Evolutionary conservation across 2,888 invertebrate genomes (phyloP), one percentile per base, ranked within the genome.

Genomic region (Catocala fraxini): DNA sequence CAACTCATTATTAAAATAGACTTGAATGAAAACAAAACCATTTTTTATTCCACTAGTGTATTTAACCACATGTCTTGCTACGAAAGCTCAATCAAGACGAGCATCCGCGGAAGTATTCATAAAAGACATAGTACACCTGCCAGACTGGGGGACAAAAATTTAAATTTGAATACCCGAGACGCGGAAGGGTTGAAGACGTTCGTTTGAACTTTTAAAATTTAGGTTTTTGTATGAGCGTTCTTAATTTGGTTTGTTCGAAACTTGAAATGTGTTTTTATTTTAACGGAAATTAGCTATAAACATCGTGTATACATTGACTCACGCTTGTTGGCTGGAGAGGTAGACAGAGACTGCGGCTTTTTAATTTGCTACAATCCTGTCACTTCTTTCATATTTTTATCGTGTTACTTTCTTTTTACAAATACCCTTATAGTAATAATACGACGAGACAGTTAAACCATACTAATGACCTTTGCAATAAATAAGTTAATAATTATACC

Each of bases 71-170:
- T 75, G 65, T 70, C 68, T 66, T 66, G 56, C 49, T 59, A 69
- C 74, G 74, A 73, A 76, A 79, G 77, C 77, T 74, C 63, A 80
- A 71, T 75, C 71, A 73, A 81, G 71, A 71, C 74, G 77, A 73
- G 73, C 78, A 79, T 79, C 84, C 81, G 81, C 88, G 90, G 91
- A 90, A 92, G 87, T 86, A 82, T 84, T 85, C 87, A 90, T 85
- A 90, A 89, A 88, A 84, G 78, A 86, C 84, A 82, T 70, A 75
- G 80, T 89, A 83, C 91, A 89, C 89, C 91, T 91, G 91, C 91
- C 84, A 71, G 77, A 67, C 71, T 54, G 65, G 88, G 89, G 88
- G 90, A 89, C 89, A 89, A 55, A 67, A 73, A 77, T 93, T 92
- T 91, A 84, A 93, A 93, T 93, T 83, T 91, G 89, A 93, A 90